Evolutionary conservation across 1,140 invertebrate species (phyloP).

Genomic region (Dolichoris vasculosae): DNA sequence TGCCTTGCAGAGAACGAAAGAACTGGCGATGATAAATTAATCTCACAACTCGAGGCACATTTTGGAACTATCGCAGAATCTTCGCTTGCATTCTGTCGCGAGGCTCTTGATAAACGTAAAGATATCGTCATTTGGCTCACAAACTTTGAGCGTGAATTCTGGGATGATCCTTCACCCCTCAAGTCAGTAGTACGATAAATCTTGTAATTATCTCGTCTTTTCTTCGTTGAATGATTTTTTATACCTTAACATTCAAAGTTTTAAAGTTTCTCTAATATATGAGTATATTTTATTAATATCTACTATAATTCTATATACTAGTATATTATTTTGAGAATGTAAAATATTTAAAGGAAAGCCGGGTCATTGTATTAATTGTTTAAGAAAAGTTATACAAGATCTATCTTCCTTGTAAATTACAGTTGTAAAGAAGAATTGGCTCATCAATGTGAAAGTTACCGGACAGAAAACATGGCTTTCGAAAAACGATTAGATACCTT

Average conservation of each 20-base stretch:
- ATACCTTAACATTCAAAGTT: neutral
- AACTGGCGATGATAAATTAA: conserved; percentile 40
- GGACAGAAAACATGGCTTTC: neutral
- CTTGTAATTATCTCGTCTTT: neutral
- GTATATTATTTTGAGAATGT: neutral
- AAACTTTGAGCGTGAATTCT: conserved; percentile 27
- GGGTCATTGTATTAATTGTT: neutral
- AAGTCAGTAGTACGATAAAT: neutral
- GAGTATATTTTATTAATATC: neutral
- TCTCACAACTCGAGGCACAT: conserved; percentile 50
- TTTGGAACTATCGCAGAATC: conserved; percentile 51
- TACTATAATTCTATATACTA: neutral
- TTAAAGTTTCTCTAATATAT: no score
- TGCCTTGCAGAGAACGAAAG: neutral
- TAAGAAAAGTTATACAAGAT: neutral
- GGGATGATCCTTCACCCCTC: neutral
- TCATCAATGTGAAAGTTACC: neutral
- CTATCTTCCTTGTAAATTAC: neutral
- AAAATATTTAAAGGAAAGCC: neutral
- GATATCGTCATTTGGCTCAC: conserved; percentile 54
- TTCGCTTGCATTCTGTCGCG: conserved; percentile 52
- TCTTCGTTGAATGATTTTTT: neutral
- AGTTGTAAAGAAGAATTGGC: conserved; percentile 7
- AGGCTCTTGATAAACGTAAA: conserved; percentile 53
- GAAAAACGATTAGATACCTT: neutral